Evolutionary conservation across 1,140 invertebrate genomes (phyloP).

Genomic region (Lanistes nyassanus): DNA sequence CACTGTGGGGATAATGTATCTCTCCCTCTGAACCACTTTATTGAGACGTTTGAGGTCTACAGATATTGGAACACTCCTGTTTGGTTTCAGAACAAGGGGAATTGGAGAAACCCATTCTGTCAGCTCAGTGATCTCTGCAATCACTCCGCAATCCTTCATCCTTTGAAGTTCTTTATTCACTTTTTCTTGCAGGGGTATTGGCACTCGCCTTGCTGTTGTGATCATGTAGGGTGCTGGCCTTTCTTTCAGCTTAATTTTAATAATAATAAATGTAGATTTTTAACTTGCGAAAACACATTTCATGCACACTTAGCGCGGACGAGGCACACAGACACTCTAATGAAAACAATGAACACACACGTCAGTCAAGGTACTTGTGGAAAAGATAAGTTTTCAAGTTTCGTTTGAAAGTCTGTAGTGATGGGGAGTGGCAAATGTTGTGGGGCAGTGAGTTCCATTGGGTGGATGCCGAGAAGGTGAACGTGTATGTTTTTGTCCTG

Average conservation of each 20-base stretch:
- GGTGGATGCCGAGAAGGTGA: no score
- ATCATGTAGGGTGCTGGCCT: conserved; percentile 4
- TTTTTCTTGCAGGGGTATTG: conserved; percentile 8
- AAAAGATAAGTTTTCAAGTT: no score
- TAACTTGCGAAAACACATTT: no score
- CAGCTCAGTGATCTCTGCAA: neutral
- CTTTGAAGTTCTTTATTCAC: conserved; percentile 2
- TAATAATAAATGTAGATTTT: no score
- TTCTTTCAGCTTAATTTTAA: conserved; percentile 6
- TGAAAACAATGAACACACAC: no score
- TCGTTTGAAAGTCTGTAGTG: no score
- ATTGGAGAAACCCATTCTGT: conserved; percentile 12
- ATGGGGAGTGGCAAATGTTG: no score
- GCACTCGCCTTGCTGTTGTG: conserved; percentile 8
- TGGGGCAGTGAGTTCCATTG: no score
- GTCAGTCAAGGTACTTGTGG: no score
- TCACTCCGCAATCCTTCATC: conserved; percentile 14
- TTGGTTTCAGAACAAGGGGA: neutral
- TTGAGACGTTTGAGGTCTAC: neutral
- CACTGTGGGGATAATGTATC: neutral
- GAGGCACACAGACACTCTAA: no score
- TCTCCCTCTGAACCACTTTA: neutral
- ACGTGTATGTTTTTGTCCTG: no score
- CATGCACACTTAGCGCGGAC: no score
- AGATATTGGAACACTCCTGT: neutral